Percentiles rank a stretch among this genome's conserved stretches.
Conservation (phyloP, 2,888 invertebrate species). For the Cantharis nigra region DNA sequence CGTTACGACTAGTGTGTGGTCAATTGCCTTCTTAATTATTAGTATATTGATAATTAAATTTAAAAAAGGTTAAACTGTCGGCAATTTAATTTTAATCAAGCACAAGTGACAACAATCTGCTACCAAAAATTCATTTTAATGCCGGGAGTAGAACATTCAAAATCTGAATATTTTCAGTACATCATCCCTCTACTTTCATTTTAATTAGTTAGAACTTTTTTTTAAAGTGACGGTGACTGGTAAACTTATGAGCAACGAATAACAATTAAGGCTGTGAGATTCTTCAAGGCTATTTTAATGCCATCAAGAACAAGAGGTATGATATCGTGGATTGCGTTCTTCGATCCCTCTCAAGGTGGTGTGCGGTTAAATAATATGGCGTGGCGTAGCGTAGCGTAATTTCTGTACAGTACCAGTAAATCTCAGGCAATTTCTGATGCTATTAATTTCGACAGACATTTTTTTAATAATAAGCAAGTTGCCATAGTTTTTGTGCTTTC, state of each 20-base stretch:
- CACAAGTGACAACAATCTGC: not conserved
- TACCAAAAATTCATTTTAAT: not conserved
- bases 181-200: not conserved
- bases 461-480: not conserved
- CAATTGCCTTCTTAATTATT: constrained; percentile 77
- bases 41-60: constrained; percentile 79
- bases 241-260: not conserved
- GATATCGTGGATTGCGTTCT: not conserved
- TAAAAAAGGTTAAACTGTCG: constrained; percentile 71
- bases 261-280: constrained; percentile 1
- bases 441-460: not conserved
- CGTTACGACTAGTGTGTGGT: constrained; percentile 84
- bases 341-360: not conserved
- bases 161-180: not conserved
- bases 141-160: not conserved
- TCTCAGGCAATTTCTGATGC: not conserved
- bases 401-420: not conserved
- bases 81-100: not conserved
- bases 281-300: not conserved
- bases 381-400: not conserved
- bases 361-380: not conserved
- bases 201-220: not conserved
- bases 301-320: not conserved
- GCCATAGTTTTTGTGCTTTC: not conserved
- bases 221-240: not conserved